A percentile compares a stretch with the other conserved stretches of the same genome.
Conservation (phyloP, 2,797 vertebrate species). For the Crypturellus tataupa region DNA sequence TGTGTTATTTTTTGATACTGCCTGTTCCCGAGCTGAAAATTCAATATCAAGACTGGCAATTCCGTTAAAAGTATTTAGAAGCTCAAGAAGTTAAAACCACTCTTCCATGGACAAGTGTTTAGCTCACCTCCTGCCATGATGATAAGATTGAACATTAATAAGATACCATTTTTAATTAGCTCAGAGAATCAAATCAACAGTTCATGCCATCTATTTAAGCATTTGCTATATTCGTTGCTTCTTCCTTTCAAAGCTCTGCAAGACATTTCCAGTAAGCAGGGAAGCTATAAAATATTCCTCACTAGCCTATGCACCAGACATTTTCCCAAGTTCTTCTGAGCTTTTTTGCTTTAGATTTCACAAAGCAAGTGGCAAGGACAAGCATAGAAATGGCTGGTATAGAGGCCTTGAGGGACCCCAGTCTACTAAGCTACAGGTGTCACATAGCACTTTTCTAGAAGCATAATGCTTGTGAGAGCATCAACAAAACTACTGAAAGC, state of each 20-base stretch:
- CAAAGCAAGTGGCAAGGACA: not conserved
- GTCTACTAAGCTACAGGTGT: not conserved
- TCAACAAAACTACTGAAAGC: not conserved
- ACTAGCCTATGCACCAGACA: not conserved
- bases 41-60: not conserved
- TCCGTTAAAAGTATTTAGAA: not conserved
- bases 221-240: not conserved
- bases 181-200: not conserved
- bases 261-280: not conserved
- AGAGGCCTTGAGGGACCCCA: not conserved
- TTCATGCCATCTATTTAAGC: not conserved
- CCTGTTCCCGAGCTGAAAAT: not conserved
- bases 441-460: not conserved
- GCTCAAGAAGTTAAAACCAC: not conserved
- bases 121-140: not conserved
- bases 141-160: not conserved
- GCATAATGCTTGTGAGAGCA: not conserved
- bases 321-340: rapidly evolving
- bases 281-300: not conserved
- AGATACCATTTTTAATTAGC: not conserved
- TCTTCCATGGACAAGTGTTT: not conserved
- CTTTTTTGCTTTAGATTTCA: not conserved
- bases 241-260: not conserved
- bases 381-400: rapidly evolving
- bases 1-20: not conserved